These are phyloP conservation scores for Cephus nigrinus DNA, from an alignment of 2,888 invertebrate genomes.

Conservation along the genomic window DNA sequence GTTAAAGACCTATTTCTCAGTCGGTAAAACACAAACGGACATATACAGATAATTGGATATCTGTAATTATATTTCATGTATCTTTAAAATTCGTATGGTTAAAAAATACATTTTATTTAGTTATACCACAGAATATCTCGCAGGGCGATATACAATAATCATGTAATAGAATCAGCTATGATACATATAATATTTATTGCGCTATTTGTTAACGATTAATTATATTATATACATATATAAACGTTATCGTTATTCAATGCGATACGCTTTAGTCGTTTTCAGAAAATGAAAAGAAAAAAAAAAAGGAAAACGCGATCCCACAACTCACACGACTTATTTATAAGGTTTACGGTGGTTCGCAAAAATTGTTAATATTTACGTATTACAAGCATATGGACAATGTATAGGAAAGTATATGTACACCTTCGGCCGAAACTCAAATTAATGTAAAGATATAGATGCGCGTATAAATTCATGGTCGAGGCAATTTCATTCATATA, in stretches of 20 bases:
- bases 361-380: background rate
- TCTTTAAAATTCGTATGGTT: conserved; percentile 28
- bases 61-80: background rate
- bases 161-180: background rate
- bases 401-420: conserved; percentile 45
- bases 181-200: conserved; percentile 1
- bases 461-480: background rate
- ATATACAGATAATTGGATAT: background rate
- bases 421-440: conserved; percentile 15
- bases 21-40: background rate
- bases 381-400: conserved; percentile 66
- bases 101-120: conserved; percentile 32
- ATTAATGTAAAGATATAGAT: conserved; percentile 11
- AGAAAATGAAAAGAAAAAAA: background rate
- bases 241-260: background rate
- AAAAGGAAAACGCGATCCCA: background rate
- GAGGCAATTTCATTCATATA: background rate
- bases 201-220: background rate
- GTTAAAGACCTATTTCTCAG: background rate
- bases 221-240: background rate
- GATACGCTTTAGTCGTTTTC: background rate
- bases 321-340: background rate
- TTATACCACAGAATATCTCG: background rate
- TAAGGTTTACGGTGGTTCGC: background rate
- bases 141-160: conserved; percentile 3